Conservation (phyloP, 2,797 vertebrate genomes). For the Danio albolineatus region DNA sequence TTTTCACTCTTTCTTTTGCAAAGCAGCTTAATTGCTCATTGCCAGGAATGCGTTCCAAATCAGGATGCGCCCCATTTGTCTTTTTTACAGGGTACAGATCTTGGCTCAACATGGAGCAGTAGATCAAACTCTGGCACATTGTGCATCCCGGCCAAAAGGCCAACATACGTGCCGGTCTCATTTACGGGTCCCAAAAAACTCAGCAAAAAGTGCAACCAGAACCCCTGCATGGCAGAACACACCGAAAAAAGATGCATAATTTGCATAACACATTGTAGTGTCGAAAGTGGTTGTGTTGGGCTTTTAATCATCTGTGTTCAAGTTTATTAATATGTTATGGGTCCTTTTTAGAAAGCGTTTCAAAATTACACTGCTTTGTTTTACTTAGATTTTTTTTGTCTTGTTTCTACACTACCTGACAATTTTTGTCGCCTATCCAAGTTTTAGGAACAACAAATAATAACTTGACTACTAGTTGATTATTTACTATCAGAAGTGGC, state of each 20-base stretch:
- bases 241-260: conserved; percentile 46
- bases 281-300: too few species aligned
- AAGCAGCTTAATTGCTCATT: conserved; percentile 48
- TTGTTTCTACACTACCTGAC: too few species aligned
- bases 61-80: conserved; percentile 62
- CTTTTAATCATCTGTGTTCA: too few species aligned
- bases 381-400: too few species aligned
- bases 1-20: conserved; percentile 10
- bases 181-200: conserved; percentile 1
- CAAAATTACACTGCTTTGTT: too few species aligned
- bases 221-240: conserved; percentile 1
- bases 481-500: too few species aligned
- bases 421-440: too few species aligned
- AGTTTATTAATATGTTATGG: too few species aligned
- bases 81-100: conserved; percentile 61
- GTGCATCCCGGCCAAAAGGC: conserved; percentile 42
- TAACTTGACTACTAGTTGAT: too few species aligned
- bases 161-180: conserved; percentile 29
- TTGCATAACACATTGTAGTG: neutral
- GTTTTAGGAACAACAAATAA: too few species aligned
- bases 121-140: conserved; percentile 47
- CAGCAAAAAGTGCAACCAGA: conserved; percentile 38
- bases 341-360: too few species aligned
- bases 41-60: conserved; percentile 58
- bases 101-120: conserved; percentile 43